Base-by-base conservation (phyloP, 1,140 invertebrate species). In the Anoplophora glabripennis region DNA sequence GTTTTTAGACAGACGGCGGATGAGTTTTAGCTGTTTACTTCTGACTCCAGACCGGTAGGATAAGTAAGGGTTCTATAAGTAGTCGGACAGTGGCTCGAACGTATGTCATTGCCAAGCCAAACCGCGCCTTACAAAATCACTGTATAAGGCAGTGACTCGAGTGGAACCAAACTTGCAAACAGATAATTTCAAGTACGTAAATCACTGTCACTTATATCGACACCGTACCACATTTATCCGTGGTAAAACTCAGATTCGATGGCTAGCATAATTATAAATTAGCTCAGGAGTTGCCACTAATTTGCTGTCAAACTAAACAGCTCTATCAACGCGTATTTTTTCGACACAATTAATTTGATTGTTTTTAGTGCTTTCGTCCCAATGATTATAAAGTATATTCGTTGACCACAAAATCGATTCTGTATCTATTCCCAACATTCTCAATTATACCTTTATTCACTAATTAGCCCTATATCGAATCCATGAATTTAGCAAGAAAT, bases 201-300 rank as follows among this genome's bases (percentile, higher is more conserved):
- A 71, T 71, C 69, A 65, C 61, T 68, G 67, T 69, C 69, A 49
- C 40, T 42, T 42, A 59, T 68, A 71, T 71, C 69, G 68, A 67
- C 68, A 67, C 55, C 63, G 66, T 56, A 66, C 57, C 59, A 64
- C 69, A 61, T 62, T 71, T 71, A 71, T 71, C 69, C 67, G 65
- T 69, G 67, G 69, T 69, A 66, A 63, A 67, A 71, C 61, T 70
- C 61, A 65, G 53, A 62, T 65, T 65, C 61, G 59, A 65, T 68
- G 65, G 69, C 65, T 63, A 64, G 58, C 61, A 65, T 71, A 68
- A 71, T 69, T 69, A 71, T 71, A 71, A 71, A 71, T 71, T 71
- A 69, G 65, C 62, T 52, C 56, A 51, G 53, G 59, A 64, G 61
- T 63, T 62, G 66, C 61, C 67, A 63, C 69, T 71, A 71, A 71